phyloP scores from a whole-genome alignment of 2,888 invertebrate species.

The Ectemnius cavifrons region DNA sequence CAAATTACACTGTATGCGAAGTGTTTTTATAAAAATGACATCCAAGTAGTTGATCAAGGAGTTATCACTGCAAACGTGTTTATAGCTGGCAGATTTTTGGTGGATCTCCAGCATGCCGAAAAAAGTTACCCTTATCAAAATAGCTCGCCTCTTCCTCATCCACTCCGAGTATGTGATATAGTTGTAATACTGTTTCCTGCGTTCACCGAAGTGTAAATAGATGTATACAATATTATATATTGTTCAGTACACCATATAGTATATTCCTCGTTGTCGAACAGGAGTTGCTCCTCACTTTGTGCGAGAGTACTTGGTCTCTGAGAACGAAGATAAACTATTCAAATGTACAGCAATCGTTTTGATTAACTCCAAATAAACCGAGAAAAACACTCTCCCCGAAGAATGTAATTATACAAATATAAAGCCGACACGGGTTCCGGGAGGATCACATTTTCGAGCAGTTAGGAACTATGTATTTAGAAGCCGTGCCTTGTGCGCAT shows the following conservation, averaged over 20 bases:
- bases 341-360: conserved; percentile 7
- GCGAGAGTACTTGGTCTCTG: neutral
- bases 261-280: conserved; percentile 36
- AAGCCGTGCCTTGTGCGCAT: conserved; percentile 21
- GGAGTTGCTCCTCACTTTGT: conserved; percentile 15
- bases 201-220: conserved; percentile 41
- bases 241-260: conserved; percentile 38
- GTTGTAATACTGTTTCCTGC: conserved; percentile 47
- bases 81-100: too few species aligned
- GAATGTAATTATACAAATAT: too few species aligned
- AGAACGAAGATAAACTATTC: conserved; percentile 1
- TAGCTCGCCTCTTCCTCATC: conserved; percentile 30
- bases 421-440: conserved; percentile 2
- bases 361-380: conserved; percentile 29
- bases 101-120: too few species aligned
- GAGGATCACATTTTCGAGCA: conserved; percentile 30
- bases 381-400: neutral
- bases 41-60: neutral
- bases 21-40: neutral
- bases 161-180: conserved; percentile 44
- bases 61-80: too few species aligned
- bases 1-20: neutral
- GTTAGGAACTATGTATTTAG: conserved; percentile 54
- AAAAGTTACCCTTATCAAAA: conserved; percentile 22
- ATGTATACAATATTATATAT: conserved; percentile 36